phyloP scores from a whole-genome alignment of 2,797 vertebrate genomes.

The Oreortyx pictus region DNA sequence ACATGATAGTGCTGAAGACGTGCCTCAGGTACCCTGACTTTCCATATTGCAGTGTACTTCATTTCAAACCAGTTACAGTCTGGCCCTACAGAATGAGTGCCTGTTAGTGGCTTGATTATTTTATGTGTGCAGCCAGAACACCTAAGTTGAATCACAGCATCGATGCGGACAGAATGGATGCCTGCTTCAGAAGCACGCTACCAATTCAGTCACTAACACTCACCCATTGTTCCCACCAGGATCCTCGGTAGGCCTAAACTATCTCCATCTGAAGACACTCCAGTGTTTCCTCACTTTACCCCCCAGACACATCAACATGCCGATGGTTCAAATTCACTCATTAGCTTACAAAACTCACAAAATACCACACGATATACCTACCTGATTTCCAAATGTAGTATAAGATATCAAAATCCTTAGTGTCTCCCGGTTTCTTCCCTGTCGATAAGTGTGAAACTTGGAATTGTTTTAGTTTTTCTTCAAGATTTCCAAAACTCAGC shows the following conservation, averaged over 20 bases:
- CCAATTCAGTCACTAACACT: background rate
- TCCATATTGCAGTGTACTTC: background rate
- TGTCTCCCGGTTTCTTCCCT: background rate
- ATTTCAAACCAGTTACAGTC: background rate
- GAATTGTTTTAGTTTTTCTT: conserved; percentile 72
- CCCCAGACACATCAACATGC: background rate
- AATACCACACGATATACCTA: conserved; percentile 64
- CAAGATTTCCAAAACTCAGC: conserved; percentile 77
- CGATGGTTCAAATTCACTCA: background rate
- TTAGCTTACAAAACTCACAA: background rate
- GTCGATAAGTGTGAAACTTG: background rate
- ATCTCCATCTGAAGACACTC: background rate
- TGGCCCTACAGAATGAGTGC: background rate
- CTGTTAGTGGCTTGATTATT: background rate
- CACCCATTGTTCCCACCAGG: background rate
- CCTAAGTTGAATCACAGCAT: background rate
- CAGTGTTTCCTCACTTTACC: background rate
- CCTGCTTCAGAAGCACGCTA: background rate
- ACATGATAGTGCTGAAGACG: background rate
- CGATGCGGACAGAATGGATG: background rate
- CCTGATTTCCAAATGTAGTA: conserved; percentile 24
- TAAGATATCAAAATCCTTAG: background rate
- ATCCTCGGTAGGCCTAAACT: background rate
- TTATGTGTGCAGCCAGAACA: background rate
- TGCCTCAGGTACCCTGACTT: background rate